These are phyloP conservation scores for Tipula helvola DNA, from an alignment of 2,888 invertebrate genomes.

Conservation along the genomic window DNA sequence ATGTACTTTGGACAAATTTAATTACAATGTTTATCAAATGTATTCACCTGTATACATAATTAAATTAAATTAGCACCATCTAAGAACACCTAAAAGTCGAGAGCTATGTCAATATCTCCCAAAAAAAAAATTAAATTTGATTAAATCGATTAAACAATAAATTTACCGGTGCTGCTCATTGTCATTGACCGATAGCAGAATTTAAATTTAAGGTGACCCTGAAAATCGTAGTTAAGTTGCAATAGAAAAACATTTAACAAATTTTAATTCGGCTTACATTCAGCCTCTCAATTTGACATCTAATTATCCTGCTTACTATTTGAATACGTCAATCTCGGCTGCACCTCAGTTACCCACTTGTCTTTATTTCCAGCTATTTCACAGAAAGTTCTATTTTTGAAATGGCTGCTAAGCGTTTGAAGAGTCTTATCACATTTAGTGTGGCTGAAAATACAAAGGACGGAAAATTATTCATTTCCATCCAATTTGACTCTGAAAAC, in stretches of 20 bases:
- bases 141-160: too few species aligned
- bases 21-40: too few species aligned
- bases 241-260: not conserved
- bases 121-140: too few species aligned
- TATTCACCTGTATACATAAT: too few species aligned
- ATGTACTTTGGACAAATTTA: too few species aligned
- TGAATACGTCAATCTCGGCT: not conserved
- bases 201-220: not conserved
- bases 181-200: not conserved
- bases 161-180: not conserved
- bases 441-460: not conserved
- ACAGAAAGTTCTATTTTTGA: conserved; percentile 75
- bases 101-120: too few species aligned
- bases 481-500: not conserved
- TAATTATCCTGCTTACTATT: not conserved
- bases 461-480: not conserved
- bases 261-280: not conserved
- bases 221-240: not conserved
- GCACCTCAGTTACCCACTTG: not conserved
- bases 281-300: not conserved
- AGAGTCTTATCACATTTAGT: conserved; percentile 28
- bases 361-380: not conserved
- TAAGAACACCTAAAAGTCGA: too few species aligned
- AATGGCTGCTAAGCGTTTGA: conserved; percentile 68
- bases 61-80: too few species aligned